A percentile compares a stretch with the other conserved stretches of the same genome.
Evolutionary conservation across 2,113 vertebrate genomes (phyloP).

Genomic region (Coracopsis vasa): DNA sequence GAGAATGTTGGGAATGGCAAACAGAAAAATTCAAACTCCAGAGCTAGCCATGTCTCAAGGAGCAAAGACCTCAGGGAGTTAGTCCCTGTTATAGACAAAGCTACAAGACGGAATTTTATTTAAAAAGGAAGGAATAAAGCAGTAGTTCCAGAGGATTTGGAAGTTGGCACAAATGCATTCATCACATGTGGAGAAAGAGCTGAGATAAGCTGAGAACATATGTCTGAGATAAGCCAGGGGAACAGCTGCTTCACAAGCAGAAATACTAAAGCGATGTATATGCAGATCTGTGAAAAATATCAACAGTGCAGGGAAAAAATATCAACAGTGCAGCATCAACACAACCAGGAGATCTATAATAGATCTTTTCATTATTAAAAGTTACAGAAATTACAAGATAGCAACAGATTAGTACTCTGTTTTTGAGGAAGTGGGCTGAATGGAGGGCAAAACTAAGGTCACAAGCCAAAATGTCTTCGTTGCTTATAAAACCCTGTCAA

Average conservation of each 20-base stretch:
- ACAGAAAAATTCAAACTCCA: neutral
- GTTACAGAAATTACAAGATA: neutral
- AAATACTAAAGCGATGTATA: neutral
- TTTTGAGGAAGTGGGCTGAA: neutral
- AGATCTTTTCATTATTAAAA: neutral
- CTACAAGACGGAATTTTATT: neutral
- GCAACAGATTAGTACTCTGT: neutral
- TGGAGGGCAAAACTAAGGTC: neutral
- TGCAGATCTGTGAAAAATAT: neutral
- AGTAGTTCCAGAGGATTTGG: neutral
- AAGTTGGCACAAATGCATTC: neutral
- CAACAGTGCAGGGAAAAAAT: neutral
- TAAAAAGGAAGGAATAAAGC: neutral
- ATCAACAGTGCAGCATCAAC: neutral
- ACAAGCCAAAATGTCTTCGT: neutral
- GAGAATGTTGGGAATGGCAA: neutral
- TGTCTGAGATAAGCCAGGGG: neutral
- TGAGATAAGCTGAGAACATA: neutral
- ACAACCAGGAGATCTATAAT: neutral
- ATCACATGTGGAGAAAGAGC: neutral
- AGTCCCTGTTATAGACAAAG: neutral
- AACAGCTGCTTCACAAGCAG: neutral
- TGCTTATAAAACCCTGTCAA: neutral
- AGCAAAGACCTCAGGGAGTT: neutral
- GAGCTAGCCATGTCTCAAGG: neutral